These are phyloP conservation scores for Andricus quercusramuli DNA, from an alignment of 2,888 invertebrate genomes.

Conservation along the genomic window DNA sequence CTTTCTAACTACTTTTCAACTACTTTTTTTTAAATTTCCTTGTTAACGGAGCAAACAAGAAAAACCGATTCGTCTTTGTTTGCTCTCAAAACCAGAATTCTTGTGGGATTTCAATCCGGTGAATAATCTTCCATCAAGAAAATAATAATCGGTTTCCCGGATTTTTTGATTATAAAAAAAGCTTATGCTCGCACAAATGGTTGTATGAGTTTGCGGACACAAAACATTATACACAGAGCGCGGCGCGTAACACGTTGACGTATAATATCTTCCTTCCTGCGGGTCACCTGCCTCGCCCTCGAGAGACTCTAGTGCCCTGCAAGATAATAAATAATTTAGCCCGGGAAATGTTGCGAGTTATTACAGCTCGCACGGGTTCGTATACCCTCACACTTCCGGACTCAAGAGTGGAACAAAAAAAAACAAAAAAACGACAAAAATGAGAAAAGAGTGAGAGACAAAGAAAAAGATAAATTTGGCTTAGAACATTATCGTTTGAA, in stretches of 20 bases:
- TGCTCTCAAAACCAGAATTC: not conserved
- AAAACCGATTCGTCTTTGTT: not conserved
- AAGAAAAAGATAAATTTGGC: not conserved
- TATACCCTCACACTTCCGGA: slow-evolving; percentile 43
- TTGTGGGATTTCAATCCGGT: not conserved
- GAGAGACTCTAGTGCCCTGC: slow-evolving; percentile 59
- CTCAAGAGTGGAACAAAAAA: slow-evolving; percentile 37
- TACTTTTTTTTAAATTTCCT: too few species aligned
- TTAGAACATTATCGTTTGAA: not conserved
- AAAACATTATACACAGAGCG: slow-evolving; percentile 59
- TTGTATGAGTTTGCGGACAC: slow-evolving; percentile 46
- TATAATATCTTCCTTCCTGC: slow-evolving; percentile 65
- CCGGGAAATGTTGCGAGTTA: slow-evolving; percentile 64
- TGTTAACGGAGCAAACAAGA: not conserved
- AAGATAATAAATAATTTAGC: slow-evolving; percentile 69
- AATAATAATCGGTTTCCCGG: not conserved
- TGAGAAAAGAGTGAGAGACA: slow-evolving; percentile 22
- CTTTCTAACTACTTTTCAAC: too few species aligned
- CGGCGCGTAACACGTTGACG: slow-evolving; percentile 56
- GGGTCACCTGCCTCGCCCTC: slow-evolving; percentile 55
- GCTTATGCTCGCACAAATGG: slow-evolving; percentile 47
- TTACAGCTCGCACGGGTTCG: slow-evolving; percentile 55
- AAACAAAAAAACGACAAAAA: slow-evolving; percentile 37
- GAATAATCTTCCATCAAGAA: slow-evolving; percentile 4
- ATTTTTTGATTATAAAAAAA: slow-evolving; percentile 6